These are phyloP conservation scores for Theristicus caerulescens DNA, from an alignment of 2,113 vertebrate genomes.

Conservation along the genomic window DNA sequence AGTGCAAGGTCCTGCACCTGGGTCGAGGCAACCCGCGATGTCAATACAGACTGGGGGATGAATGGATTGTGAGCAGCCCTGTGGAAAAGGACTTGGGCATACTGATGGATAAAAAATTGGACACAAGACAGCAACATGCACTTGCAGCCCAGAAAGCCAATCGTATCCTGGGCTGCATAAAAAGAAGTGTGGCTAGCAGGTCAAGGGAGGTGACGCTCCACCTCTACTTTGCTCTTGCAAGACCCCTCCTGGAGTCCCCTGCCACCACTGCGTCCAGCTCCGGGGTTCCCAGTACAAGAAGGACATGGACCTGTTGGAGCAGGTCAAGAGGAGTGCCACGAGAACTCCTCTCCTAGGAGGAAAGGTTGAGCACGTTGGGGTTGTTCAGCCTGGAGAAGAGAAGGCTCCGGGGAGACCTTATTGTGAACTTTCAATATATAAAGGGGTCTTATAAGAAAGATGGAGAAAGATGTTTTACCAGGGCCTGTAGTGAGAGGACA, in stretches of 20 bases:
- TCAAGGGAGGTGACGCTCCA: not conserved
- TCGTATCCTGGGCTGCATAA: not conserved
- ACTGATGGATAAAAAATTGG: too few relatives aligned
- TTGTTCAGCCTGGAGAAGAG: not conserved
- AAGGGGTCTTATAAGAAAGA: not conserved
- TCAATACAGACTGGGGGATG: not conserved
- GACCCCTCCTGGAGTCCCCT: not conserved
- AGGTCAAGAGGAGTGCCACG: not conserved
- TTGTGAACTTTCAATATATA: not conserved
- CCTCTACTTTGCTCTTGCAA: not conserved
- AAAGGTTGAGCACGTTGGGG: not conserved
- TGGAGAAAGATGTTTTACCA: not conserved
- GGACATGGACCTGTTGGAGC: too few relatives aligned
- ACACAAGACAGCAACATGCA: fast-evolving
- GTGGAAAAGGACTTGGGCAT: not conserved
- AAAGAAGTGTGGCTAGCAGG: not conserved
- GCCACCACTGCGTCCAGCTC: not conserved
- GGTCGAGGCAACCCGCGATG: not conserved
- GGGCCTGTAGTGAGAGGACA: not conserved
- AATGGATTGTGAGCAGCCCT: not conserved
- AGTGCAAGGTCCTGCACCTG: not conserved
- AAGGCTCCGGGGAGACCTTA: not conserved
- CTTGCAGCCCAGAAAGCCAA: not conserved
- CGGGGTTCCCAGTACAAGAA: not conserved
- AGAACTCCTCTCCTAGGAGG: not conserved